Evolutionary conservation across 2,888 invertebrate genomes (phyloP).

Genomic region (Macropis europaea): DNA sequence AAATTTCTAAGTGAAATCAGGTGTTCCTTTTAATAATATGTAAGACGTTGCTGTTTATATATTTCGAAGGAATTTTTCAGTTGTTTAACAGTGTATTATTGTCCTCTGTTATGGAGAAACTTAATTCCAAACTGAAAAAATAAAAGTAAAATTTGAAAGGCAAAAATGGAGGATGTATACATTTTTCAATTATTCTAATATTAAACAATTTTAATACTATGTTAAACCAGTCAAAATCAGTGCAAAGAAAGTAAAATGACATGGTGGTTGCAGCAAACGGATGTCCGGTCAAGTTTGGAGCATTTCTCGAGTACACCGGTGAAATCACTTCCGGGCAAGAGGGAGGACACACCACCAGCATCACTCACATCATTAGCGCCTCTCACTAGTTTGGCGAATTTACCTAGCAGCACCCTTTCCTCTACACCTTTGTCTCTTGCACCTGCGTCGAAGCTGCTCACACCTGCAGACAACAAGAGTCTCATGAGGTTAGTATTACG

Average conservation of each 20-base stretch:
- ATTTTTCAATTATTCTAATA: too few species aligned
- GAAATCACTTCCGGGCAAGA: conserved; percentile 76
- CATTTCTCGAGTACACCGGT: conserved; percentile 78
- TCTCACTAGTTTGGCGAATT: conserved; percentile 77
- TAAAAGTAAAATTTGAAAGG: too few species aligned
- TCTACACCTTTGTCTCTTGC: conserved; percentile 77
- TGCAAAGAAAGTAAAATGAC: neutral
- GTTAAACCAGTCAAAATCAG: too few species aligned
- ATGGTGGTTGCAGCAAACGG: conserved; percentile 74
- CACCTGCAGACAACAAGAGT: conserved; percentile 79
- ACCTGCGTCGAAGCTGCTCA: conserved; percentile 77
- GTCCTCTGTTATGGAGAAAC: too few species aligned
- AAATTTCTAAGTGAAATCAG: too few species aligned
- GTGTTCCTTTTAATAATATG: too few species aligned
- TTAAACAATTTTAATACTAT: too few species aligned
- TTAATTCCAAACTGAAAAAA: too few species aligned
- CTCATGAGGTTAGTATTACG: conserved; percentile 75
- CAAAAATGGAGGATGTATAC: too few species aligned
- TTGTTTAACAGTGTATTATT: too few species aligned
- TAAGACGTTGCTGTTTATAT: too few species aligned
- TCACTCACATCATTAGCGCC: conserved; percentile 77
- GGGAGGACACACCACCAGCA: conserved; percentile 78
- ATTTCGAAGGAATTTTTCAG: too few species aligned
- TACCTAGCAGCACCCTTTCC: conserved; percentile 76
- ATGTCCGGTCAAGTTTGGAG: conserved; percentile 77